These are phyloP conservation scores for Astyanax mexicanus DNA, from an alignment of 2,797 vertebrate species.

Conservation along the genomic window DNA sequence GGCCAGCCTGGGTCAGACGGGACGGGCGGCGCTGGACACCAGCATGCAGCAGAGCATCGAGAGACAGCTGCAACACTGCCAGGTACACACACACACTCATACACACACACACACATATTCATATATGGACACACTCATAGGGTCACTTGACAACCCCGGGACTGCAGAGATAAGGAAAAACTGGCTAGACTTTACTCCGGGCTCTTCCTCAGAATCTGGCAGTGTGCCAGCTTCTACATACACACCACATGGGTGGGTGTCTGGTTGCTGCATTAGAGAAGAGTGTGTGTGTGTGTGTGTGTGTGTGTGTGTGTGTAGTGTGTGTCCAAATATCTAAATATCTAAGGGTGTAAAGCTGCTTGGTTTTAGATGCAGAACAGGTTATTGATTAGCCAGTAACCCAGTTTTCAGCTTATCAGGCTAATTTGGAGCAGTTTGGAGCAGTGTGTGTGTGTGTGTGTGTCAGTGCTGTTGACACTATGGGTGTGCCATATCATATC, in stretches of 20 bases:
- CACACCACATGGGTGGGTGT: neutral
- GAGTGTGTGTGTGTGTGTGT: neutral
- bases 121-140: neutral
- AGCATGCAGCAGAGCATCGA: conserved; percentile 30
- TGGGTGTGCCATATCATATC: too few relatives aligned
- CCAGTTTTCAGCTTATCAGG: neutral
- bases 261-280: neutral
- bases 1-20: conserved; percentile 57
- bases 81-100: conserved; percentile 58
- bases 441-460: neutral
- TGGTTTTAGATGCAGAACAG: neutral
- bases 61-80: conserved; percentile 32
- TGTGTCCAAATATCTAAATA: too few relatives aligned
- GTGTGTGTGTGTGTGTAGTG: neutral
- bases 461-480: neutral
- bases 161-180: neutral
- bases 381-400: neutral
- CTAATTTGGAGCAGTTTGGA: neutral
- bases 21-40: conserved; percentile 62
- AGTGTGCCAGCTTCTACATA: neutral
- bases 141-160: neutral
- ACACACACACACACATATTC: neutral
- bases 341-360: too few relatives aligned
- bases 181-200: neutral
- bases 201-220: neutral